A percentile compares a stretch with the other conserved stretches of the same genome.
phyloP scores from a whole-genome alignment of 2,888 invertebrate genomes.

The Thera britannica region DNA sequence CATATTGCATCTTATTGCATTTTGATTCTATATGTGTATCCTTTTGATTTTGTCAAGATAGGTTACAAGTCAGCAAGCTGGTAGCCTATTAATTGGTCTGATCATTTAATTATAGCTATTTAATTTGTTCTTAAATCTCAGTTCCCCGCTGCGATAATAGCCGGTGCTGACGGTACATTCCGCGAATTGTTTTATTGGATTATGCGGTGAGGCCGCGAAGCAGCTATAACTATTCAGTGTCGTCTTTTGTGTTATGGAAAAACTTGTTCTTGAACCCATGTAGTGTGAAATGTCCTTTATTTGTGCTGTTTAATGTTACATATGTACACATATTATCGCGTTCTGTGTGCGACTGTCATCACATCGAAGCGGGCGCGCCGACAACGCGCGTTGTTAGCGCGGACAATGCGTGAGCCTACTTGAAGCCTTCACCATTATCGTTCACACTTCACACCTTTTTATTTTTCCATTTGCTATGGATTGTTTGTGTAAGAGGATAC shows the following conservation, averaged over 20 bases:
- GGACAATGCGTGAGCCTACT: slow-evolving; percentile 64
- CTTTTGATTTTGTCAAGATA: neutral
- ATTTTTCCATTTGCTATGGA: slow-evolving; percentile 35
- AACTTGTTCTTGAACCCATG: slow-evolving; percentile 85
- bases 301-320: slow-evolving; percentile 85
- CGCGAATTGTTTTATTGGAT: slow-evolving; percentile 84
- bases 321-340: slow-evolving; percentile 84
- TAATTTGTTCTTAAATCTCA: slow-evolving; percentile 14
- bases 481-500: slow-evolving; percentile 23
- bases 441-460: slow-evolving; percentile 38
- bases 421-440: slow-evolving; percentile 60
- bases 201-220: slow-evolving; percentile 82
- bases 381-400: slow-evolving; percentile 68
- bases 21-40: neutral
- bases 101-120: neutral
- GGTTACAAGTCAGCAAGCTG: neutral
- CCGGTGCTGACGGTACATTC: slow-evolving; percentile 77
- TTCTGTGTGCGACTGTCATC: slow-evolving; percentile 74
- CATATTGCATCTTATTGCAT: neutral
- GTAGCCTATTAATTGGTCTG: neutral
- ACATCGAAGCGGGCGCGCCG: slow-evolving; percentile 49
- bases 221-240: slow-evolving; percentile 85
- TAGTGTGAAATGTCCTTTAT: slow-evolving; percentile 85
- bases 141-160: slow-evolving; percentile 33
- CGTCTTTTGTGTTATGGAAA: slow-evolving; percentile 85